Evolutionary conservation across 2,888 invertebrate species (phyloP).

Genomic region (Phortica okadai): DNA sequence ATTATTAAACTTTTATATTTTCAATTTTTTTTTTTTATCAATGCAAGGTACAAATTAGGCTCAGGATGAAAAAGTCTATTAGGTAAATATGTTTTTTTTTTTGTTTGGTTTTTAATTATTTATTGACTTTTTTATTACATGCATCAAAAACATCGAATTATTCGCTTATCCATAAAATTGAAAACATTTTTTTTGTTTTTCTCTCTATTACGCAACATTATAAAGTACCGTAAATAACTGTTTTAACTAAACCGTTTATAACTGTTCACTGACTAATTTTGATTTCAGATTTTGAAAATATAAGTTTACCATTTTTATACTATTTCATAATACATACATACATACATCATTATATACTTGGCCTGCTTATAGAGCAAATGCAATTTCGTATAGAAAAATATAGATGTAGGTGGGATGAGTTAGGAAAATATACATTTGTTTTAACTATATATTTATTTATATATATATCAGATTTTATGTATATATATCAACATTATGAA

Average conservation of each 20-base stretch:
- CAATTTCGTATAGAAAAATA: conserved; percentile 74
- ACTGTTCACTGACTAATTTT: conserved; percentile 30
- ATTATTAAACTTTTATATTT: background rate
- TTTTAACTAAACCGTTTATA: background rate
- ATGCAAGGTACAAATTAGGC: conserved; percentile 74
- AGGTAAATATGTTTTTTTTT: conserved; percentile 52
- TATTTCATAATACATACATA: conserved; percentile 31
- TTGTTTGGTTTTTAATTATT: conserved; percentile 34
- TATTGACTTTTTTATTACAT: conserved; percentile 39
- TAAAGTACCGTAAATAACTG: conserved; percentile 32
- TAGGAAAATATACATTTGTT: conserved; percentile 66
- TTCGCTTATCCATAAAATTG: background rate
- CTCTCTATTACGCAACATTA: conserved; percentile 20
- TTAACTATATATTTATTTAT: conserved; percentile 36
- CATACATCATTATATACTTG: conserved; percentile 31
- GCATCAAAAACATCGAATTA: conserved; percentile 14
- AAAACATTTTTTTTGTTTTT: conserved; percentile 50
- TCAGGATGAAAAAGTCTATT: conserved; percentile 67
- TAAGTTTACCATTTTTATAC: conserved; percentile 26
- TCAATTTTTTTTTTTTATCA: background rate
- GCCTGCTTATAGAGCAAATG: conserved; percentile 60
- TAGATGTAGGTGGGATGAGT: conserved; percentile 75
- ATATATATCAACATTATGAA: conserved; percentile 23
- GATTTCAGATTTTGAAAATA: conserved; percentile 48
- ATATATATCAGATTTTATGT: background rate